phyloP scores from a whole-genome alignment of 2,888 invertebrate genomes.

The Cheilosia urbana region DNA sequence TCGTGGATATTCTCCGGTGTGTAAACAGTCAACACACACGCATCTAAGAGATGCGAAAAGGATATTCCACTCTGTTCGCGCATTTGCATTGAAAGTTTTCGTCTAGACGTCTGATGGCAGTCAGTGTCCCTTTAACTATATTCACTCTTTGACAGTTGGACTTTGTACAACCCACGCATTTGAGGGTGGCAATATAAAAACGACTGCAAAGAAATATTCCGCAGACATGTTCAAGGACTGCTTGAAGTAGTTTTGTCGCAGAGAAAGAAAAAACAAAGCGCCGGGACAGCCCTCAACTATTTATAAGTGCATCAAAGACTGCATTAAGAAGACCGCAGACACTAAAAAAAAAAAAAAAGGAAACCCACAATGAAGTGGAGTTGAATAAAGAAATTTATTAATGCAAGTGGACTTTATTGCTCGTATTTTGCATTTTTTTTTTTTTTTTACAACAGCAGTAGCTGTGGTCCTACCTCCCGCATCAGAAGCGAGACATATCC shows the following conservation, averaged over 20 bases:
- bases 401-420: too few relatives aligned
- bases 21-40: neutral
- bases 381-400: neutral
- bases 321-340: neutral
- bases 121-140: conserved; percentile 5
- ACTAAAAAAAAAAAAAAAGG: neutral
- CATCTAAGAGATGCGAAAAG: neutral
- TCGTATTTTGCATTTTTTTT: too few relatives aligned
- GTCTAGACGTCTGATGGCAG: conserved; percentile 30
- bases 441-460: too few relatives aligned
- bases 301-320: neutral
- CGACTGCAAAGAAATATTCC: neutral
- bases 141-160: conserved; percentile 32
- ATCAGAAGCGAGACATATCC: too few relatives aligned
- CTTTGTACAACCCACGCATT: conserved; percentile 22
- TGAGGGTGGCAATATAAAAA: conserved; percentile 7
- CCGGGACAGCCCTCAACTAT: neutral
- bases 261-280: neutral
- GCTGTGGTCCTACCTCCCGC: too few relatives aligned
- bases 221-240: neutral
- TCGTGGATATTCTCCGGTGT: neutral
- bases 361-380: neutral
- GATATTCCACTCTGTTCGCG: neutral
- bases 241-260: conserved; percentile 11
- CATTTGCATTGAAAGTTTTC: neutral